A percentile compares a stretch with the other conserved stretches of the same genome.
These are phyloP conservation scores for Carcinoscorpius rotundicauda DNA, from an alignment of 1,140 invertebrate species.

Conservation along the genomic window DNA sequence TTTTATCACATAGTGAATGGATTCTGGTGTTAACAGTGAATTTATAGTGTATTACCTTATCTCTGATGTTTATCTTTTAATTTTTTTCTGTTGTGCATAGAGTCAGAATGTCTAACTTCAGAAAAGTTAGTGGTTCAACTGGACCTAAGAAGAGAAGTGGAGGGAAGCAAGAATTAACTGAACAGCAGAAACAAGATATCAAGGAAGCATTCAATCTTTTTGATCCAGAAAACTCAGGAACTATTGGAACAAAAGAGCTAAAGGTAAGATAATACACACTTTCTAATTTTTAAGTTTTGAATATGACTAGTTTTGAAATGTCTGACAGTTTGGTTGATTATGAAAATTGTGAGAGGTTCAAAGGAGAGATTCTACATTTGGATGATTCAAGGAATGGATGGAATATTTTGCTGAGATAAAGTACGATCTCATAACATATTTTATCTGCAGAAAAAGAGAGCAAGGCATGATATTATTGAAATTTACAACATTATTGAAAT, in stretches of 20 bases:
- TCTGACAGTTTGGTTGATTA: not conserved
- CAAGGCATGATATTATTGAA: no score
- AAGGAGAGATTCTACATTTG: not conserved
- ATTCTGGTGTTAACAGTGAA: no score
- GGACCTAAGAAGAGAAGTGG: not conserved
- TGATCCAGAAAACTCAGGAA: slow-evolving; percentile 72
- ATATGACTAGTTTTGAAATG: not conserved
- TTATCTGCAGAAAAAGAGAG: no score
- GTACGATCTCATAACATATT: no score
- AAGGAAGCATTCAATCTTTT: slow-evolving; percentile 93
- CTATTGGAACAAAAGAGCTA: slow-evolving; percentile 80
- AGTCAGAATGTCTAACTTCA: not conserved
- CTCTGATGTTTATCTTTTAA: no score
- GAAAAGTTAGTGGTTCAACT: not conserved
- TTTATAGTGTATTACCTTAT: no score
- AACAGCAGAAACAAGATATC: slow-evolving; percentile 83
- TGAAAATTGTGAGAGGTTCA: not conserved
- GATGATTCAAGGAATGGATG: not conserved
- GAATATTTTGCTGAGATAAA: no score
- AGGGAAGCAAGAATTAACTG: slow-evolving; percentile 59
- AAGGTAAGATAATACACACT: slow-evolving; percentile 47
- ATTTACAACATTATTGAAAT: no score
- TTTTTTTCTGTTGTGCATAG: no score
- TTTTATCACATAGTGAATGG: no score
- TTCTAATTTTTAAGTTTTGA: not conserved